phyloP scores from a whole-genome alignment of 2,797 vertebrate species.

The Rhynchotus rufescens region DNA sequence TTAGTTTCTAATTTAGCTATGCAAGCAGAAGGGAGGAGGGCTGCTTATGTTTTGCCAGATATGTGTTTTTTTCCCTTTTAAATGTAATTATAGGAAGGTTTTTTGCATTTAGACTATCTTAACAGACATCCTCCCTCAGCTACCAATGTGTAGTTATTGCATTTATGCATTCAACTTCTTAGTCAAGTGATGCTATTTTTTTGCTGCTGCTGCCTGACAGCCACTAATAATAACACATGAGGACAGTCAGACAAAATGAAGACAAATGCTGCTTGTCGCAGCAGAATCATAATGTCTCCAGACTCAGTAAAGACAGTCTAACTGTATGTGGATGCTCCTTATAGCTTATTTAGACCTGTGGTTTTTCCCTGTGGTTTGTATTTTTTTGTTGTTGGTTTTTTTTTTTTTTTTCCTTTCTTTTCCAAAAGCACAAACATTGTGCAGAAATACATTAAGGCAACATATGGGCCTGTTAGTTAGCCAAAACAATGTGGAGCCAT shows the following conservation, averaged over 20 bases:
- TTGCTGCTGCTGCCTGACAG: slow-evolving; percentile 88
- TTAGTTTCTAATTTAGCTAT: slow-evolving; percentile 76
- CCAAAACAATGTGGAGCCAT: slow-evolving; percentile 83
- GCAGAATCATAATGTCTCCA: slow-evolving; percentile 94
- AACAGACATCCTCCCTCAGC: slow-evolving; percentile 71
- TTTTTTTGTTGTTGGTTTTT: not conserved
- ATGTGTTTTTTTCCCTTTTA: slow-evolving; percentile 66
- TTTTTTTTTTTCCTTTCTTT: slow-evolving; percentile 29
- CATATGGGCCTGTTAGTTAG: slow-evolving; percentile 88
- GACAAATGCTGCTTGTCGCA: slow-evolving; percentile 94
- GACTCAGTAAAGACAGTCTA: slow-evolving; percentile 87
- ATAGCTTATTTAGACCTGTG: slow-evolving; percentile 86
- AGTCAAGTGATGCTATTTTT: slow-evolving; percentile 86
- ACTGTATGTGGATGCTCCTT: slow-evolving; percentile 89
- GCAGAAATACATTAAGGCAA: slow-evolving; percentile 85
- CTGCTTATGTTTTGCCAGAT: slow-evolving; percentile 72
- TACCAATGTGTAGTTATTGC: slow-evolving; percentile 79
- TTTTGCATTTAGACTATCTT: slow-evolving; percentile 73
- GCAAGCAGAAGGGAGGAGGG: slow-evolving; percentile 66
- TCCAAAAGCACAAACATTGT: slow-evolving; percentile 78
- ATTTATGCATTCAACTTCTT: slow-evolving; percentile 87
- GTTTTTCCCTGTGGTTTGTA: slow-evolving; percentile 76
- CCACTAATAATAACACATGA: slow-evolving; percentile 99
- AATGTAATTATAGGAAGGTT: slow-evolving; percentile 65
- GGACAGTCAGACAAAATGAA: slow-evolving; percentile 98